Evolutionary conservation across 2,797 vertebrate genomes (phyloP), one percentile per base, ranked within the genome.

Genomic region (Channallabes apus): DNA sequence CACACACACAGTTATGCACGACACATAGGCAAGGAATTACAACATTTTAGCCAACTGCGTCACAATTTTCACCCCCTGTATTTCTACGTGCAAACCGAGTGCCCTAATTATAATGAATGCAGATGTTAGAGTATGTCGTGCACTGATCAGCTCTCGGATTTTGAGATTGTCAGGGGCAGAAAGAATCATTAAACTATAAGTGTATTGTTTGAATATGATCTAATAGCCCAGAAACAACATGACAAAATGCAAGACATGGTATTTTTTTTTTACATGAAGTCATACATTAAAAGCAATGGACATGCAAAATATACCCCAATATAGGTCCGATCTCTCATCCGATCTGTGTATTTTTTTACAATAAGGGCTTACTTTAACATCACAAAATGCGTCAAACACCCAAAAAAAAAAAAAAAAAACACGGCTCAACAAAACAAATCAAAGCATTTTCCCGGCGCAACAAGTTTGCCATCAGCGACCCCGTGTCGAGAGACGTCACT

Each of bases 21-120:
- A 86, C 65, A 68, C 80, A 72, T 77, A 82, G 79, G 89, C 89
- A 88, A 83, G 80, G 87, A 90, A 91, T 84, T 84, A 86, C 89
- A 90, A 94, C 91, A 92, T 90, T 93, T 46, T 94, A 94, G 90
- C 92, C 90, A 96, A 96, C 95, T 96, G 95, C 95, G 95, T 96
- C 95, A 96, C 95, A 95, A 95, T 95, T 93, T 94, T 93, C 93
- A 88, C 90, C 93, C 93, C 92, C 89, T 92, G 85, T 90, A 90
- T 91, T 90, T 92, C 91, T 93, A 91, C 91, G 93, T 86, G n/a
- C 29, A 91, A 92, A 93, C 84, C 86, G 89, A 89, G 41, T 46
- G 41, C 41, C 90, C 88, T 79, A 91, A 91, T 92, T 91, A 80
- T 64, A 79, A 58, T 82, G 20, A 86, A 87, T 80, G 54, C 61